Evolutionary conservation across 2,888 invertebrate species (phyloP), one percentile per base, ranked within the genome.

Genomic region (Operophtera brumata): DNA sequence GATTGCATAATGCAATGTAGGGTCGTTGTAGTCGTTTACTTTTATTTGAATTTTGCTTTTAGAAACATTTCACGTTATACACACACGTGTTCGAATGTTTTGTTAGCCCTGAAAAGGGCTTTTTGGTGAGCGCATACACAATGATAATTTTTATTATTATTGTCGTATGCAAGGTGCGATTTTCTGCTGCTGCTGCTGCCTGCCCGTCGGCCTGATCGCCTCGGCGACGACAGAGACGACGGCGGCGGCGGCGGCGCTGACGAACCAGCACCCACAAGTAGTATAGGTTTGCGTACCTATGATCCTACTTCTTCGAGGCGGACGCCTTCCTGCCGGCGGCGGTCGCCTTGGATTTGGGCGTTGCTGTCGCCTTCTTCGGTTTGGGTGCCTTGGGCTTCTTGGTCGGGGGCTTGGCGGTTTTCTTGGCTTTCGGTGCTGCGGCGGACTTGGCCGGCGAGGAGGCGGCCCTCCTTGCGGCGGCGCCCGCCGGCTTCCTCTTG

Each of bases 341-440:
- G 1, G 50, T 44, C 41, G 50, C 50, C 41, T 48, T 48, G 12
- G 50, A 52, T 35, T 42, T 54, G 14, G 49, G 49, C 6, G 54
- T 49, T 44, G 52, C 52, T 40, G 56, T 40, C 12, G 56, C 52
- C 78, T 50, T 81, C 84, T 7, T 50, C 25, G 50, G 50, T 44
- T 37, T 47, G 9, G 84, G 81, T 2, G 82, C 74, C 57, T 78
- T 85, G 0, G 83, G 78, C 45, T 82, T 84, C 56, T 80, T 49
- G 59, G 78, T 71, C 1, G 80, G 73, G 32, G 84, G 83, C 28
- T 77, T 79, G 20, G 51, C 55, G 14, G 49, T 50, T 46, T 55
- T 55, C 36, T 55, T 77, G 25, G 77, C 80, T 32, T 79, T 78
- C 1, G 76, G 67, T 6, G 77, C 70, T 58, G 73, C 68, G 54